phyloP scores from a whole-genome alignment of 2,113 vertebrate genomes.

The Quiscalus mexicanus region DNA sequence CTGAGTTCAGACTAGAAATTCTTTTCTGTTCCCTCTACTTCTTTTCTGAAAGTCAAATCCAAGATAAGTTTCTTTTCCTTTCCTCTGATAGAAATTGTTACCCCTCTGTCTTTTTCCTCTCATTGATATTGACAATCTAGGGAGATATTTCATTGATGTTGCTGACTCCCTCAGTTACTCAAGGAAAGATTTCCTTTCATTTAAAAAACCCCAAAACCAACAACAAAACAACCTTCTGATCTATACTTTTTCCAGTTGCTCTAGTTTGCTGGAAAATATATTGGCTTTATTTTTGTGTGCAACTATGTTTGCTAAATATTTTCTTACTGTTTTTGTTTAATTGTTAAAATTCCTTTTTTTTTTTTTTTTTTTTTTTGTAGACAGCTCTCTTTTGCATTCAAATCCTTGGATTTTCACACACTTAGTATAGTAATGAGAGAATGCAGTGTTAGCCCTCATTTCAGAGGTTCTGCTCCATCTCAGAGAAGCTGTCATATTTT shows the following conservation, averaged over 20 bases:
- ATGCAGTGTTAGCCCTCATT: not conserved
- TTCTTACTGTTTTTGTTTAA: constrained; percentile 2
- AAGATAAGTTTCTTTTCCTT: not conserved
- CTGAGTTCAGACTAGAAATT: not conserved
- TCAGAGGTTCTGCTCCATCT: not conserved
- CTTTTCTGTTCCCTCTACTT: not conserved
- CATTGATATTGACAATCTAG: not conserved
- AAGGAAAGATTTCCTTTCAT: constrained; percentile 29
- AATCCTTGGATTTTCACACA: not conserved
- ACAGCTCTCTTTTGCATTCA: not conserved
- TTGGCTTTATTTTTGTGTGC: constrained; percentile 10
- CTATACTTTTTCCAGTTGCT: not conserved
- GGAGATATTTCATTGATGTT: constrained; percentile 9
- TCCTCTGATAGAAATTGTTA: not conserved
- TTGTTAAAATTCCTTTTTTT: not conserved
- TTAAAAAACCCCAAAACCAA: not conserved
- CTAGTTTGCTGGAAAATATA: constrained; percentile 10
- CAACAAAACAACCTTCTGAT: not conserved
- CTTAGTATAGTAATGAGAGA: not conserved
- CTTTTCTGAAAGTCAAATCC: not conserved
- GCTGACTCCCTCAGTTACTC: not conserved
- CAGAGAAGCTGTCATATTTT: not conserved
- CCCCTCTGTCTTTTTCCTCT: constrained; percentile 33
- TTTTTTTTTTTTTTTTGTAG: not conserved
- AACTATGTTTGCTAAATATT: constrained; percentile 18